phyloP scores from a whole-genome alignment of 2,113 vertebrate genomes.

The Lagopus leucura region DNA sequence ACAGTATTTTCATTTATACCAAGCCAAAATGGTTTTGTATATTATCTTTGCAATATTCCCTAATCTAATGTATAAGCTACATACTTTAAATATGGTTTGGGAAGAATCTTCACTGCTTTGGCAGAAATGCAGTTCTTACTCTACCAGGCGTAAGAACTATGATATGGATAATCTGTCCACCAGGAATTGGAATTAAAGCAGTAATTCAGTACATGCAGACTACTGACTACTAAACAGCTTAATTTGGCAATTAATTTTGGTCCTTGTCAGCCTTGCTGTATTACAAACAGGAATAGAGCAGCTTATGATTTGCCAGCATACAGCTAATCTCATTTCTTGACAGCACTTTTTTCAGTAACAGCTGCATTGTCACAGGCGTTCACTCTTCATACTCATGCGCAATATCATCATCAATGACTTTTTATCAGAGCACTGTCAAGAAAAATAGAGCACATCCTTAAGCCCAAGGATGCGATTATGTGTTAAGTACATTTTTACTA shows the following conservation, averaged over 20 bases:
- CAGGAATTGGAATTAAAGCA: conserved; percentile 6
- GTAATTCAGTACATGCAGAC: background rate
- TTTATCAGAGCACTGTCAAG: conserved; percentile 44
- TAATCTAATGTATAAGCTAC: background rate
- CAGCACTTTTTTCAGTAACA: conserved; percentile 12
- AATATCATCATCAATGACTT: background rate
- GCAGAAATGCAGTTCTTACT: background rate
- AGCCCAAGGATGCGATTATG: conserved; percentile 59
- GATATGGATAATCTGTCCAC: background rate
- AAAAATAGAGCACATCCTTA: conserved; percentile 56
- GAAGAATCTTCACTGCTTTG: background rate
- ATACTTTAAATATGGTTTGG: background rate
- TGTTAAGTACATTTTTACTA: conserved; percentile 60
- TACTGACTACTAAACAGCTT: background rate
- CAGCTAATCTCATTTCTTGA: background rate
- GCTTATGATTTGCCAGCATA: background rate
- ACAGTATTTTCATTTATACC: background rate
- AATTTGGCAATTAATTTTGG: conserved; percentile 7
- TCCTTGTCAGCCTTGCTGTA: background rate
- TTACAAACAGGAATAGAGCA: background rate
- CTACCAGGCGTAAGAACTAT: background rate
- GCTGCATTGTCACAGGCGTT: conserved; percentile 16
- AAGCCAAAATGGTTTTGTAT: background rate
- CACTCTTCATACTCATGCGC: conserved; percentile 35
- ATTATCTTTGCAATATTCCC: background rate